Evolutionary conservation across 2,113 vertebrate genomes (phyloP), one percentile per base, ranked within the genome.

Genomic region (Penelope pileata): DNA sequence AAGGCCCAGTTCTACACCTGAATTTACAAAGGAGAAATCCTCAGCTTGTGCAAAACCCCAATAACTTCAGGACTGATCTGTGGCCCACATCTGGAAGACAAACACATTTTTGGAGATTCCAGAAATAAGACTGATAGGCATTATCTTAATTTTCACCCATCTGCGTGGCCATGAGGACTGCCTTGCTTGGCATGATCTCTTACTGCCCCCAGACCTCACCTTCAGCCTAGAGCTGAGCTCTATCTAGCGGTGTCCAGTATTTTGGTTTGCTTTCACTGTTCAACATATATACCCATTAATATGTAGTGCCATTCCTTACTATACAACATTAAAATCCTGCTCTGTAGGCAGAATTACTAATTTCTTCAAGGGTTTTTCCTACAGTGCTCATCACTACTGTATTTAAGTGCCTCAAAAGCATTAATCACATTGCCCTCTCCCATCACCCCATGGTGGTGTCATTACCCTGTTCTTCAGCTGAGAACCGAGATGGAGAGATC

Each of bases 341-440:
- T 88, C 50, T 27, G 22, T 54, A 34, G 63, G n/a, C 59, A 88
- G 67, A 80, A 86, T 36, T 90, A 78, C 56, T 94, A 66, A 80
- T 88, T 90, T 79, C 74, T 82, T 80, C 79, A 51, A 51, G 79
- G 64, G 64, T 69, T 84, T 91, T 80, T 89, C 82, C 82, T 45
- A 58, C 67, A 51, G 67, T 16, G 21, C 75, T 88, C 89, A 73
- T 66, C 59, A 51, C 30, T 73, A 27, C 0, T 6, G 70, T 34
- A 92, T 91, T 83, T 63, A 87, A 90, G 84, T 68, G 59, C 47
- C 75, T 92, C 67, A 43, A 43, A 94, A 95, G 72, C 75, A 56
- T 88, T 74, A 85, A 94, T 80, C 74, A 70, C 67, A 77, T 76
- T 66, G 45, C 78, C 74, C 82, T 73, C 84, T 68, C 86, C n/a